A percentile compares a stretch with the other conserved stretches of the same genome.
Conservation (phyloP, 1,140 invertebrate species). For the Panulirus ornatus region DNA sequence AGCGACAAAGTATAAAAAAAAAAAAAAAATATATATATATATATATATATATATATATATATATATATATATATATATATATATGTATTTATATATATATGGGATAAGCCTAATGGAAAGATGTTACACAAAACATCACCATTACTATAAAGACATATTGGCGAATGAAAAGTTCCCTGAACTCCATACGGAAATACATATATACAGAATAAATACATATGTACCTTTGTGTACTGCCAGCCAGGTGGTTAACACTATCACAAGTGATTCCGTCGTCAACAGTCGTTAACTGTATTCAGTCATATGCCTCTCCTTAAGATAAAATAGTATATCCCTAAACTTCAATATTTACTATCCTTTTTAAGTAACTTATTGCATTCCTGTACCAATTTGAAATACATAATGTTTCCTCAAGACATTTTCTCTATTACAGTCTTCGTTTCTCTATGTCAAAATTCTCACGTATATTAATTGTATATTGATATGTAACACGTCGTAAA, state of each 20-base stretch:
- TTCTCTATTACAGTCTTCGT: too few relatives aligned
- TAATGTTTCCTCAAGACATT: too few relatives aligned
- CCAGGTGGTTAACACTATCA: background rate
- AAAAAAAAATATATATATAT: background rate
- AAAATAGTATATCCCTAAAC: background rate
- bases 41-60: conserved; percentile 14
- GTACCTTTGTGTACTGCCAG: background rate
- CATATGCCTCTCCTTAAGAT: background rate
- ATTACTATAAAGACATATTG: background rate
- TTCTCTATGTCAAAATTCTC: too few relatives aligned
- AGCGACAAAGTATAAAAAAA: too few relatives aligned
- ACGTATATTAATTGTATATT: too few relatives aligned
- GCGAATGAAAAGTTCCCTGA: background rate
- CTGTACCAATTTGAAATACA: too few relatives aligned
- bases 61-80: conserved; percentile 10
- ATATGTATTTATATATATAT: background rate
- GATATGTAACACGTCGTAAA: too few relatives aligned
- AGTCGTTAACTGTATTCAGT: background rate
- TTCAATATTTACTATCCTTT: background rate
- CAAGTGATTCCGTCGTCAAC: too few relatives aligned
- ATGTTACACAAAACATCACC: background rate
- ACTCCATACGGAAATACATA: background rate
- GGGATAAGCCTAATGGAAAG: background rate
- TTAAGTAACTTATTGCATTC: too few relatives aligned
- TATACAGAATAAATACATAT: background rate